Evolutionary conservation across 2,797 vertebrate genomes (phyloP).

Genomic region (Lepilemur ruficaudatus): DNA sequence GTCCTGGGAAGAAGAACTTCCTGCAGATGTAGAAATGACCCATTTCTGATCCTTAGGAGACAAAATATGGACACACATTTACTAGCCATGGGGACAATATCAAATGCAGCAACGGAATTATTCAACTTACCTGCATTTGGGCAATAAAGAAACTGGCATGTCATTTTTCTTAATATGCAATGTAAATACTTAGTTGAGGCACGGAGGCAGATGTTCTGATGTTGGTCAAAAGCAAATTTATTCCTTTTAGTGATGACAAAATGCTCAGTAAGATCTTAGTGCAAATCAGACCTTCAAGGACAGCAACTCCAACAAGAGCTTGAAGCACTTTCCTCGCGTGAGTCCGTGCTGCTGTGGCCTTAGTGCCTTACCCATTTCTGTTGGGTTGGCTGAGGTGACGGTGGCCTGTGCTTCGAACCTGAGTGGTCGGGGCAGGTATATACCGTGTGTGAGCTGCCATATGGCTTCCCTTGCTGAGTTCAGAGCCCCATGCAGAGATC

Average conservation of each 20-base stretch:
- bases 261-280: neutral
- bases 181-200: neutral
- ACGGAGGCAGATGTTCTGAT: neutral
- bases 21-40: neutral
- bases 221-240: neutral
- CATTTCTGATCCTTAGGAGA: neutral
- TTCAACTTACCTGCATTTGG: neutral
- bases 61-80: neutral
- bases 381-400: neutral
- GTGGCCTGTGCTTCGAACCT: neutral
- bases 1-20: neutral
- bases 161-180: neutral
- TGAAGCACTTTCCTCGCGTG: neutral
- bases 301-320: neutral
- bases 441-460: neutral
- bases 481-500: neutral
- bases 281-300: neutral
- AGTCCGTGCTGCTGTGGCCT: fast-evolving
- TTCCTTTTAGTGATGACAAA: neutral
- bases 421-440: neutral
- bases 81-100: neutral
- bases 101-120: neutral
- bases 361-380: neutral
- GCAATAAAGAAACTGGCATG: neutral
- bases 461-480: neutral